Conservation (phyloP, 2,113 vertebrate genomes). For the Toxotes jaculatrix region DNA sequence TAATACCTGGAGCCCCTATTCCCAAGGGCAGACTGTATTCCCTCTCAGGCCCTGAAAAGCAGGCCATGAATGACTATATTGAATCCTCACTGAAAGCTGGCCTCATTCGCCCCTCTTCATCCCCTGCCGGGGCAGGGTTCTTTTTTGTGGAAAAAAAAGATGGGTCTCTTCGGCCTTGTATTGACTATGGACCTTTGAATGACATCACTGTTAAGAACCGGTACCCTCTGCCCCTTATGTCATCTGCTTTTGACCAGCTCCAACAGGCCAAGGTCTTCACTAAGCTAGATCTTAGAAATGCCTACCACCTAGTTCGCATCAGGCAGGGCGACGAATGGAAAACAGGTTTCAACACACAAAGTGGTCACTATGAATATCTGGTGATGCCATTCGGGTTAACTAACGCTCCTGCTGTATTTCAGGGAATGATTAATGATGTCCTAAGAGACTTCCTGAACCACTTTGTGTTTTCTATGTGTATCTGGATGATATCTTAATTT, state of each 20-base stretch:
- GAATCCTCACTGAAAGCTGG: not conserved
- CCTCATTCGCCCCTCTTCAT: not conserved
- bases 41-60: too few species aligned
- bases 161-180: not conserved
- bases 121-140: not conserved
- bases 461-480: slow-evolving; percentile 11
- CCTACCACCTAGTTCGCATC: not conserved
- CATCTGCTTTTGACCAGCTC: not conserved
- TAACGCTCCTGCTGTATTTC: too few species aligned
- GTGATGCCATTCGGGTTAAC: too few species aligned
- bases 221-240: not conserved
- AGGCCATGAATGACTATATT: too few species aligned
- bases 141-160: not conserved
- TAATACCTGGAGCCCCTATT: too few species aligned
- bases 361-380: too few species aligned
- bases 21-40: too few species aligned
- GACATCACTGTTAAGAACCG: not conserved
- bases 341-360: not conserved
- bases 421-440: not conserved
- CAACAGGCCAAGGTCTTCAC: not conserved
- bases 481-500: not conserved
- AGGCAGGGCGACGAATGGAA: slow-evolving; percentile 10
- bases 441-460: not conserved
- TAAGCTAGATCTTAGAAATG: slow-evolving; percentile 2
- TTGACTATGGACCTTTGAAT: not conserved